Evolutionary conservation across 2,797 vertebrate genomes (phyloP).

Genomic region (Cossypha dichroa): DNA sequence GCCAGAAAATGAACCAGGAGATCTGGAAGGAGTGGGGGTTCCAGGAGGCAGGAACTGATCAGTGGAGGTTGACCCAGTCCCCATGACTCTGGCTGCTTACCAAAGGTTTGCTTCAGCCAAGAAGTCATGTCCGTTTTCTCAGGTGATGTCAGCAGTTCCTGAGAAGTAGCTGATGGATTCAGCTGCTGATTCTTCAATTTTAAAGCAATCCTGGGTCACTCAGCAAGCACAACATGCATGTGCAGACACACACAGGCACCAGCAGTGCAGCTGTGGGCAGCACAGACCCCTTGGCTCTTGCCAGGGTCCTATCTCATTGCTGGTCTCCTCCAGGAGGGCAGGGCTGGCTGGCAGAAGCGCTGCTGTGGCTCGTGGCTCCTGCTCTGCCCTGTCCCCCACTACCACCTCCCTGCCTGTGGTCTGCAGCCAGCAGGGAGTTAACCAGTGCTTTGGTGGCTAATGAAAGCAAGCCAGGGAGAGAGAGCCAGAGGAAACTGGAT

Average conservation of each 20-base stretch:
- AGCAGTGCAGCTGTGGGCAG: background rate
- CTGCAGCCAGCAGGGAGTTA: background rate
- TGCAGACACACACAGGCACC: accelerated
- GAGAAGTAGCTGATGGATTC: background rate
- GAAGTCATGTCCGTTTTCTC: accelerated
- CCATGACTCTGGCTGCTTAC: accelerated
- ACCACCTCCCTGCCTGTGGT: background rate
- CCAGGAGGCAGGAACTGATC: background rate
- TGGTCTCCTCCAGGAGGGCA: background rate
- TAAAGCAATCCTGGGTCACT: background rate
- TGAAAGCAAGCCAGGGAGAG: background rate
- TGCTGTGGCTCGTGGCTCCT: accelerated
- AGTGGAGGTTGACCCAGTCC: background rate
- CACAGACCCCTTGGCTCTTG: background rate
- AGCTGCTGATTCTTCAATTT: background rate
- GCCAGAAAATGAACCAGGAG: background rate
- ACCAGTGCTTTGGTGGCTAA: background rate
- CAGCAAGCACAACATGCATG: background rate
- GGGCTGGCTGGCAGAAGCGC: background rate
- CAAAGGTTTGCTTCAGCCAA: background rate
- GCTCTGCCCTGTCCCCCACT: background rate
- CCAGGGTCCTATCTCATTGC: background rate
- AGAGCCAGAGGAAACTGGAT: background rate
- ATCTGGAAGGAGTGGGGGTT: background rate
- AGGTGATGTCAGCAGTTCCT: background rate